Conservation (phyloP, 92 coral and sea anemone species). For the Isaurus tuberculatus region DNA sequence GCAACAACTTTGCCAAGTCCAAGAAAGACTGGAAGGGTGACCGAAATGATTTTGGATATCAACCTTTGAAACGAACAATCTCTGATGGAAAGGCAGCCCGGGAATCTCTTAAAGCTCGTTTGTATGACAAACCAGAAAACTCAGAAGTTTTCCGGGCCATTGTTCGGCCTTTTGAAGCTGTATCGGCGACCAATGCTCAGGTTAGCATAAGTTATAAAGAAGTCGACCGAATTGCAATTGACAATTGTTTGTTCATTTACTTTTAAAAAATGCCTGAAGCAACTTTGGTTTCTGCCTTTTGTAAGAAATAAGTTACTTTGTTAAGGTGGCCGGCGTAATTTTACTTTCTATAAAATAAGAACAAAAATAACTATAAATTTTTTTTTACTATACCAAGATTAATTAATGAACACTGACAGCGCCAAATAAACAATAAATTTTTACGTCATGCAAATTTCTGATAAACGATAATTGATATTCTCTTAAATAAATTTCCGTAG, state of each 20-base stretch:
- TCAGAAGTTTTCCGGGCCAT: conserved; percentile 92
- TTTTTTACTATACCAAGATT: too few species aligned
- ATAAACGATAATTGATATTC: too few species aligned
- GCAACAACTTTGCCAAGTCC: conserved; percentile 42
- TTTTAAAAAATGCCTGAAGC: background rate
- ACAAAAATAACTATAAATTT: too few species aligned
- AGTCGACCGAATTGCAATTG: background rate
- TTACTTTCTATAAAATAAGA: too few species aligned
- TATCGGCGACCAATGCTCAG: conserved; percentile 60
- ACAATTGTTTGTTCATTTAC: background rate
- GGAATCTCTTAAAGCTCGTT: conserved; percentile 84
- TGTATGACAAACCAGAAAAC: conserved; percentile 93
- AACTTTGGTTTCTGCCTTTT: background rate
- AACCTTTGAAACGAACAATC: conserved; percentile 55
- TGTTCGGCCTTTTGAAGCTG: conserved; percentile 70
- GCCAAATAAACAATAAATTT: too few species aligned
- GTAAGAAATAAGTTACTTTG: too few species aligned
- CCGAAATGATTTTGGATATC: conserved; percentile 31
- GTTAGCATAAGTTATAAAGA: conserved; percentile 48
- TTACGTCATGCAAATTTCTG: too few species aligned
- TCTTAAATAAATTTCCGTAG: too few species aligned
- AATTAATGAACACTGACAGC: too few species aligned
- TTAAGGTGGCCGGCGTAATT: too few species aligned
- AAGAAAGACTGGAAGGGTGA: conserved; percentile 55
- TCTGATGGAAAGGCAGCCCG: conserved; percentile 78